A percentile compares a stretch with the other conserved stretches of the same genome.
These are phyloP conservation scores for Halesus radiatus DNA, from an alignment of 1,140 invertebrate species.

Conservation along the genomic window DNA sequence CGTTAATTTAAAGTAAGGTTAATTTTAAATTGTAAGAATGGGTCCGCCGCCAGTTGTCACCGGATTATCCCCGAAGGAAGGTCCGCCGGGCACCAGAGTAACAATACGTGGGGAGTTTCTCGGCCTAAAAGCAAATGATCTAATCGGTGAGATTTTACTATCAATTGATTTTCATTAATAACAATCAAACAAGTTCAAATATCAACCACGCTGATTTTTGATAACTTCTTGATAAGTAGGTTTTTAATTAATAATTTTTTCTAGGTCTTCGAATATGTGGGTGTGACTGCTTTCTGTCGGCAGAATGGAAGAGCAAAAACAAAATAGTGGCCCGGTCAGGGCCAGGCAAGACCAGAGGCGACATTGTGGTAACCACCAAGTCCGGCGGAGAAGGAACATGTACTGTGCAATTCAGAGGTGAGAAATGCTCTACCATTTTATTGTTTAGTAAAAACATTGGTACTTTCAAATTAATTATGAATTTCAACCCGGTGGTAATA, in stretches of 20 bases:
- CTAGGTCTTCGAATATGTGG: conserved; percentile 94
- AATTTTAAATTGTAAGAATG: conserved; percentile 66
- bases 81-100: conserved; percentile 94
- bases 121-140: conserved; percentile 86
- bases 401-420: conserved; percentile 94
- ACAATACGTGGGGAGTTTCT: conserved; percentile 97
- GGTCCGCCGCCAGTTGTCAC: conserved; percentile 90
- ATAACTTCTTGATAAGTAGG: too few species aligned
- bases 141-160: conserved; percentile 79
- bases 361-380: conserved; percentile 93
- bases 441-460: too few species aligned
- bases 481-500: too few species aligned
- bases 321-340: conserved; percentile 97
- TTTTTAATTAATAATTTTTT: conserved; percentile 51
- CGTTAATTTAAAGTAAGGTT: neutral
- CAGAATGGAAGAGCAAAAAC: conserved; percentile 97
- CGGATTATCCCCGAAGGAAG: conserved; percentile 98
- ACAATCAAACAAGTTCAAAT: too few species aligned
- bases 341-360: conserved; percentile 93
- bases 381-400: conserved; percentile 93
- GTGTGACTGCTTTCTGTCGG: conserved; percentile 93
- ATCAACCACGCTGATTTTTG: neutral
- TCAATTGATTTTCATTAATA: neutral
- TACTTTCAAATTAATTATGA: too few species aligned
- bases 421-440: conserved; percentile 7